Conservation (phyloP, 2,797 vertebrate genomes). For the Pseudochaenichthys georgianus region DNA sequence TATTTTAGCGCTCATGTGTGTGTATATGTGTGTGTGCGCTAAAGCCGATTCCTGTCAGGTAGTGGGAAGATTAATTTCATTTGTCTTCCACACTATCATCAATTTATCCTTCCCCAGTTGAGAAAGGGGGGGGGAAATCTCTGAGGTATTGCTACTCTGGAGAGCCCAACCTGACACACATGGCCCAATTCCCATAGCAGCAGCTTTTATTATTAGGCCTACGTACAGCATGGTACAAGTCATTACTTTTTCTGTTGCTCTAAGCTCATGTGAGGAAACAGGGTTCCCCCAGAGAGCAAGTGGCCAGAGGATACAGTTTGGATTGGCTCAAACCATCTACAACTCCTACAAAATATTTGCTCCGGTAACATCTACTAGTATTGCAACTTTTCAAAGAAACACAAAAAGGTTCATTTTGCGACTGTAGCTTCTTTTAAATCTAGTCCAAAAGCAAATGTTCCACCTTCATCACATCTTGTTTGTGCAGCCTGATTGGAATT, state of each 20-base stretch:
- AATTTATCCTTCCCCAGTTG: constrained; percentile 86
- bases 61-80: constrained; percentile 87
- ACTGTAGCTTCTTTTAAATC: constrained; percentile 14
- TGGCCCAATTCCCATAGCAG: constrained; percentile 88
- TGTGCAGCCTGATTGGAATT: constrained; percentile 57
- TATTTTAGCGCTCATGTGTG: constrained; percentile 55
- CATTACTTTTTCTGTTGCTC: constrained; percentile 88
- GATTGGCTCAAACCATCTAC: constrained; percentile 80
- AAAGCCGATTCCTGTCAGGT: constrained; percentile 83
- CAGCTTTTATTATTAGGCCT: constrained; percentile 88
- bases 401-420: constrained; percentile 18
- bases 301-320: constrained; percentile 80
- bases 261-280: constrained; percentile 86
- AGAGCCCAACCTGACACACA: constrained; percentile 84
- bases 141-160: constrained; percentile 84
- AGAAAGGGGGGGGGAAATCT: constrained; percentile 72
- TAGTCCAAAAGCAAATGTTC: constrained; percentile 16
- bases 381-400: constrained; percentile 69
- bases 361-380: constrained; percentile 75
- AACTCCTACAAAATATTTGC: constrained; percentile 83
- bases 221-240: constrained; percentile 83
- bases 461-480: constrained; percentile 40
- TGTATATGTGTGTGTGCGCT: constrained; percentile 8
- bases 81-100: constrained; percentile 87
- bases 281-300: constrained; percentile 80